Conservation (phyloP, 2,888 invertebrate species). For the Spatulosminthurus flaviceps region DNA sequence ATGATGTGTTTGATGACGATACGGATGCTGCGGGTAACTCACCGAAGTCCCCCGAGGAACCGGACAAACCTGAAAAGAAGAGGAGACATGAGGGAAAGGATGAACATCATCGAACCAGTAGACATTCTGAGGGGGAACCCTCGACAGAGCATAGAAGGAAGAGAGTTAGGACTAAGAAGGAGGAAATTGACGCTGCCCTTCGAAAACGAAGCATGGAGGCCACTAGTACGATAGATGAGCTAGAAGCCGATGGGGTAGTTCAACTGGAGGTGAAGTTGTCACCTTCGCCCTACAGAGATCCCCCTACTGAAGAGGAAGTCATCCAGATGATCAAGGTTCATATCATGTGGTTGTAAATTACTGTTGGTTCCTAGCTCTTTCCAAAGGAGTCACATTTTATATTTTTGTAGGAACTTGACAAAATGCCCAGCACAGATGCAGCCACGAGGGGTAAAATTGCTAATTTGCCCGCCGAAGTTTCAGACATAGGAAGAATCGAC, state of each 20-base stretch:
- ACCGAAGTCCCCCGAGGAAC: not conserved
- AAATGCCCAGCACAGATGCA: conserved; percentile 95
- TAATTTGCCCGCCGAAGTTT: conserved; percentile 91
- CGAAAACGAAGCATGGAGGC: conserved; percentile 57
- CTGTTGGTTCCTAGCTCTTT: not conserved
- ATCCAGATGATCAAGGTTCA: conserved; percentile 77
- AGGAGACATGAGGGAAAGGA: not conserved
- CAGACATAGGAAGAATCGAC: conserved; percentile 84
- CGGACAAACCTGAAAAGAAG: not conserved
- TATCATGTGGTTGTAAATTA: not conserved
- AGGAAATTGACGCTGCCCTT: conserved; percentile 56
- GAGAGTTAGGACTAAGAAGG: conserved; percentile 55
- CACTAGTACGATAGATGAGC: conserved; percentile 58
- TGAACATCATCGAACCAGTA: conserved; percentile 22
- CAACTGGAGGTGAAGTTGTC: conserved; percentile 61
- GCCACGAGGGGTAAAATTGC: conserved; percentile 91
- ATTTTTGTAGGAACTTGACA: conserved; percentile 81
- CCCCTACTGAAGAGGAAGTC: conserved; percentile 91
- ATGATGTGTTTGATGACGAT: conserved; percentile 57
- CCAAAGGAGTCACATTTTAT: no score
- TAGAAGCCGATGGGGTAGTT: conserved; percentile 61
- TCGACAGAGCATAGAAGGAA: conserved; percentile 35
- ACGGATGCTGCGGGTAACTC: conserved; percentile 24
- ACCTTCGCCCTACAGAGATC: conserved; percentile 72
- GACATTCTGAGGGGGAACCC: conserved; percentile 39